A percentile compares a stretch with the other conserved stretches of the same genome.
phyloP scores from a whole-genome alignment of 2,888 invertebrate species.

The Sinhomidia bicolor region DNA sequence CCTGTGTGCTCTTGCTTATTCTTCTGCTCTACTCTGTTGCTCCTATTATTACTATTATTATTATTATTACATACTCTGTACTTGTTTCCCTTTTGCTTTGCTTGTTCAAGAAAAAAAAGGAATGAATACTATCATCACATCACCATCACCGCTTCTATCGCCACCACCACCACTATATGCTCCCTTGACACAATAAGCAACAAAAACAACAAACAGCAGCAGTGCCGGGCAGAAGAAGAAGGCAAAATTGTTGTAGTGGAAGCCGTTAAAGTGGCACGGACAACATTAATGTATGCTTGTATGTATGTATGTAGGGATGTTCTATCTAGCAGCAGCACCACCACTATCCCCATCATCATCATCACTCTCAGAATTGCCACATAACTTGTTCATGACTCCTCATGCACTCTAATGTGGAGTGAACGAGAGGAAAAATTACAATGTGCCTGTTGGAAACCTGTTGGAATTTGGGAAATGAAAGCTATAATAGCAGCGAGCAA shows the following conservation, averaged over 20 bases:
- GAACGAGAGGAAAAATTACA: conserved; percentile 52
- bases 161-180: conserved; percentile 43
- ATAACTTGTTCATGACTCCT: conserved; percentile 37
- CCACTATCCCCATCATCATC: neutral
- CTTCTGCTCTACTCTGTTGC: conserved; percentile 15
- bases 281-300: conserved; percentile 26
- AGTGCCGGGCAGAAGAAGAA: neutral
- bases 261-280: conserved; percentile 18
- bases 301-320: conserved; percentile 15
- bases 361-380: conserved; percentile 4
- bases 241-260: neutral
- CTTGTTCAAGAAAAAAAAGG: conserved; percentile 39
- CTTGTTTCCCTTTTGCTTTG: conserved; percentile 10
- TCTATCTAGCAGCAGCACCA: conserved; percentile 22
- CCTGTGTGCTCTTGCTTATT: conserved; percentile 30
- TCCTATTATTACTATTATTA: neutral
- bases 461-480: conserved; percentile 47
- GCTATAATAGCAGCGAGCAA: conserved; percentile 12
- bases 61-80: no score
- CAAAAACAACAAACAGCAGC: neutral
- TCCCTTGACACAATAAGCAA: conserved; percentile 56
- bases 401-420: conserved; percentile 26
- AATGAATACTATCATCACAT: conserved; percentile 54
- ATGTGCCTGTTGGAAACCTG: no score
- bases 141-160: neutral